Base-by-base conservation (phyloP, 23 tunicate genomes). In the Phallusia fumigata region DNA sequence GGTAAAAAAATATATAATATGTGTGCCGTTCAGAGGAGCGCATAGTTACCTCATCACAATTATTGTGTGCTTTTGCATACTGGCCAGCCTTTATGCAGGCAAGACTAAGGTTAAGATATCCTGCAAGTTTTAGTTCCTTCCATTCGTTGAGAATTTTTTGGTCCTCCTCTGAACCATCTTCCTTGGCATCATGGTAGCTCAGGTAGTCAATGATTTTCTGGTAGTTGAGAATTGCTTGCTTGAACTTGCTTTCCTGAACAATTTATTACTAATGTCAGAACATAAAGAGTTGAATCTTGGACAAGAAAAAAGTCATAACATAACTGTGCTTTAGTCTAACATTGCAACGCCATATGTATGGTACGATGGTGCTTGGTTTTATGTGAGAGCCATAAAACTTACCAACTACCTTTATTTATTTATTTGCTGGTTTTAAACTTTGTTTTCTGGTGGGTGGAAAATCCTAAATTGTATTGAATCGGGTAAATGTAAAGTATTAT, bases 81-180 rank as follows among this genome's bases (percentile, higher is more conserved):
- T 87, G 47, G 19, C 85, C 78, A 18, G 77, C 53, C 78, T 96
- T 96, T 32, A 77, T 93, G 72, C 88, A 81, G 65, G 89, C 86
- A 30, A 91, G 74, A 18, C 90, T 89, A 32, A 96, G 77, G 76
- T 96, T 96, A 30, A 88, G 84, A 35, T 81, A 74, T 34, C 84
- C 88, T 3, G 90, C 90, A 74, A 96, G 36, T 76, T 96, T 96
- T 36, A 96, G 64, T 21, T 81, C 51, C 21, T 88, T 83, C 87
- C 84, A 89, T 49, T 82, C 65, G 76, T 78, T 80, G 11, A 84
- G 35, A 19, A 85, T 18, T 53, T 88, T 85, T 64, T 64, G 33
- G 52, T 88, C 86, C 85, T 81, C 87, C 52, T 90, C 86, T 24
- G 58, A 52, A 34, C 80, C 86, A 33, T 75, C 86, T 6, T 32